Percentiles rank a stretch among this genome's conserved stretches.
Conservation (phyloP, 2,797 vertebrate species). For the Bovichtus diacanthus region DNA sequence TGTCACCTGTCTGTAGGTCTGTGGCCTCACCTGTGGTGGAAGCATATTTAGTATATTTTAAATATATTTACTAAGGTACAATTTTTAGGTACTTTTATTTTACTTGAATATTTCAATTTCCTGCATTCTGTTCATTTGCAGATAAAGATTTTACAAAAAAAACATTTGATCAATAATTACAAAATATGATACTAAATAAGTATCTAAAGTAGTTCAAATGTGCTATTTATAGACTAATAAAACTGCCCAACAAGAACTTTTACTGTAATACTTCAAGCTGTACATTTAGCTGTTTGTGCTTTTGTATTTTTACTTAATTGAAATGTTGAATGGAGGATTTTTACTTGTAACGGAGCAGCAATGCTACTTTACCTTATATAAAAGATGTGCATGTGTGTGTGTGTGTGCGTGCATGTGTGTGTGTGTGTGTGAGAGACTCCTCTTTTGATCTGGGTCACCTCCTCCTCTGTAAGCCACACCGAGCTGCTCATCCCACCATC, state of each 20-base stretch:
- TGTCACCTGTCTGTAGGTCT: conserved; percentile 5
- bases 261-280: not conserved
- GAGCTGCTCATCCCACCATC: not conserved
- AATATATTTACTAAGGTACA: too few species aligned
- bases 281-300: not conserved
- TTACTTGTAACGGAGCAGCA: not conserved
- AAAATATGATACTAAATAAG: too few species aligned
- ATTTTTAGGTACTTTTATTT: too few species aligned
- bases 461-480: conserved; percentile 20
- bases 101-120: too few species aligned
- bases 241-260: not conserved
- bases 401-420: conserved; percentile 1
- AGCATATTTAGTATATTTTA: too few species aligned
- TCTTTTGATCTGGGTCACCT: conserved; percentile 4
- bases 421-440: conserved; percentile 1
- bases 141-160: too few species aligned
- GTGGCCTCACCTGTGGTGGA: not conserved
- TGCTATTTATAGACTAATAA: too few species aligned
- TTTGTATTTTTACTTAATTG: not conserved
- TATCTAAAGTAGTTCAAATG: too few species aligned
- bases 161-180: too few species aligned
- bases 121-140: too few species aligned
- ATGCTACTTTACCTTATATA: not conserved
- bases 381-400: not conserved
- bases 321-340: not conserved